Base-by-base conservation (phyloP, 2,797 vertebrate genomes). In the Florisuga fusca region DNA sequence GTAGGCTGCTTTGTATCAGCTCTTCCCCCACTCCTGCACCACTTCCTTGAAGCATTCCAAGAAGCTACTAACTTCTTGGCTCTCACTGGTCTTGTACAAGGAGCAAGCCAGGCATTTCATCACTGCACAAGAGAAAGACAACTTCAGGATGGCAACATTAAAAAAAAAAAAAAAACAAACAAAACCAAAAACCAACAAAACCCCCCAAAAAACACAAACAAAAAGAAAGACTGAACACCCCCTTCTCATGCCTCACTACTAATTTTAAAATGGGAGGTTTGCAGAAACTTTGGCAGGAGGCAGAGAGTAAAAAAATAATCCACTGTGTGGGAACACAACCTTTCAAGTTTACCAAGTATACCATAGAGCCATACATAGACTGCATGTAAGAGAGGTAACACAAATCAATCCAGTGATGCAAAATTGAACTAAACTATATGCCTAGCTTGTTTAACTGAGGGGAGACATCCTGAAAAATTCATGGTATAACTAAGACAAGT, bases 251-350 rank as follows among this genome's bases (percentile, higher is more conserved):
- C 81, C 76, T 73, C 34, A 25, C 26, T 51, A 15, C 55, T 80
- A 17, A 68, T 91, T 90, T 93, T 88, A 68, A 94, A 93, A 81
- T 5, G 72, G 45, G 79, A 90, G 89, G 48, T 92, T 67, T 83
- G 73, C 80, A 86, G 77, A 48, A 58, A 63, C 66, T 88, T 76
- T 90, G 80, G 85, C 89, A 94, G 84, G 31, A 94, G 61, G 57
- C 38, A 89, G 48, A 90, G 75, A 77, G 62, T 55, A 53, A 94
- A 89, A 72, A 93, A 89, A 76, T 29, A 92, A 85, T 68, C 63
- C 15, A 45, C 48, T 43, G 53, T 71, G 59, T 91, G 90, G 80
- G 88, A 95, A 90, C 43, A 75, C 9, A 66, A 33, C 63, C 57
- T 73, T 80, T 67, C 38, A 22, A 62, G 68, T 66, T 78, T 48